Evolutionary conservation across 1,140 invertebrate species (phyloP).

Genomic region (Scaptodrosophila lebanonensis): DNA sequence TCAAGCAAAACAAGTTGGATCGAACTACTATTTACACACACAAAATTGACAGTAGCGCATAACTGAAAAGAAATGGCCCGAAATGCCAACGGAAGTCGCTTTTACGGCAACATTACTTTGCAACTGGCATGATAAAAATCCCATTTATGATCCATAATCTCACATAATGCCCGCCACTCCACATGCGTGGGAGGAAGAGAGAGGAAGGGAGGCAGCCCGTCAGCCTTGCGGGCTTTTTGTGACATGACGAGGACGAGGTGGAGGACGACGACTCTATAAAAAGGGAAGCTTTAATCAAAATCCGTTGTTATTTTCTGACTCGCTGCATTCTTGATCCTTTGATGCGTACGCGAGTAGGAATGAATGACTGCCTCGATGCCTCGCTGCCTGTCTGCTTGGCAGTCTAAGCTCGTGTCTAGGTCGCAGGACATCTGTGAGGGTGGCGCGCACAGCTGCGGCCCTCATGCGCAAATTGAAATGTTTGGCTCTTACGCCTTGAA

Average conservation of each 20-base stretch:
- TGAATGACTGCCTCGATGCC: slow-evolving; percentile 61
- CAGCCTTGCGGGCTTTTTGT: neutral
- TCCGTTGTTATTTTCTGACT: slow-evolving; percentile 78
- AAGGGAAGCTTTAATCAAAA: slow-evolving; percentile 77
- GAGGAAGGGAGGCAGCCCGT: neutral
- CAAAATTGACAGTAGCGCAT: too few species aligned
- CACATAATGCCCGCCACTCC: slow-evolving; percentile 65
- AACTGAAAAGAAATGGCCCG: too few species aligned
- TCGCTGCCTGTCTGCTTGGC: slow-evolving; percentile 14
- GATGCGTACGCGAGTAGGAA: slow-evolving; percentile 53
- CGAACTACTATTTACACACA: too few species aligned
- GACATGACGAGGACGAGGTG: slow-evolving; percentile 1
- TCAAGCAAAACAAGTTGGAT: too few species aligned
- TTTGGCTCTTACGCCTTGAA: too few species aligned
- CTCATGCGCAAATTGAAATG: slow-evolving; percentile 76
- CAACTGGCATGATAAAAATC: slow-evolving; percentile 65
- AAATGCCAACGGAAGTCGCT: slow-evolving; percentile 16
- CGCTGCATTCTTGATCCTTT: slow-evolving; percentile 77
- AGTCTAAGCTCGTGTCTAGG: slow-evolving; percentile 34
- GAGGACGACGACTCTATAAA: slow-evolving; percentile 62
- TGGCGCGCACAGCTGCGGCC: slow-evolving; percentile 36
- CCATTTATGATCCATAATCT: slow-evolving; percentile 77
- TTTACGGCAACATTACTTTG: slow-evolving; percentile 11
- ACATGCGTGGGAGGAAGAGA: slow-evolving; percentile 64
- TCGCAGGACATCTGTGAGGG: slow-evolving; percentile 9